Percentiles rank a stretch among this genome's conserved stretches.
Evolutionary conservation across 2,888 invertebrate species (phyloP).

Genomic region (Volucella bombylans): DNA sequence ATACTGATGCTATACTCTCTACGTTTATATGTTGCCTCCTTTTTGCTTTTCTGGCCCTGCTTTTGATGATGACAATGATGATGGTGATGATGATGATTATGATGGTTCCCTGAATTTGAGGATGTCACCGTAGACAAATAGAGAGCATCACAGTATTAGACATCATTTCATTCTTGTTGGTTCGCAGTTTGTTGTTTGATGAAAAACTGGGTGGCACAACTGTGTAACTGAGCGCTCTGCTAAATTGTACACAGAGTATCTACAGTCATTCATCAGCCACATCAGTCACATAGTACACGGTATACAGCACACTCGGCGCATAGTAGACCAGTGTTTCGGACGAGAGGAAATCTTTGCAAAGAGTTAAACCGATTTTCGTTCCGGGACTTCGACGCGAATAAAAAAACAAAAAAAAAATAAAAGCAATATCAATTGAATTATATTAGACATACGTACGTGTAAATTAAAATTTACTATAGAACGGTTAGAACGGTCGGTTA

Average conservation of each 20-base stretch:
- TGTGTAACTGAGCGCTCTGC: constrained; percentile 50
- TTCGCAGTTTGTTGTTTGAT: constrained; percentile 63
- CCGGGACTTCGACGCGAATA: constrained; percentile 17
- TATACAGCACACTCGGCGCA: background rate
- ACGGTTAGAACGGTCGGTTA: constrained; percentile 62
- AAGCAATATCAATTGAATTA: constrained; percentile 61
- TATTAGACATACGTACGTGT: background rate
- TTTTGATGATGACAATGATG: constrained; percentile 29
- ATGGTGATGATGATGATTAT: constrained; percentile 46
- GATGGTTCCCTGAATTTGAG: constrained; percentile 63
- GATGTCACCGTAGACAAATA: constrained; percentile 74
- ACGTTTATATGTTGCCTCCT: too few relatives aligned
- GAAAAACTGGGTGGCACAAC: constrained; percentile 44
- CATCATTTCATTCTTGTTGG: constrained; percentile 67
- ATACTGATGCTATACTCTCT: constrained; percentile 44
- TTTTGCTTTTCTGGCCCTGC: constrained; percentile 16
- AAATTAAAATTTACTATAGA: background rate
- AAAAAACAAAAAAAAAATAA: constrained; percentile 3
- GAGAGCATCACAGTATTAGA: constrained; percentile 68
- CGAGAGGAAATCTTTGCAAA: constrained; percentile 35
- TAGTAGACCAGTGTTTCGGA: constrained; percentile 28
- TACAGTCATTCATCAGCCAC: background rate
- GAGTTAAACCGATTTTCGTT: constrained; percentile 58
- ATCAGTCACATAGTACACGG: constrained; percentile 10
- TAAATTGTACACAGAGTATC: background rate